Conservation (phyloP, 2,113 vertebrate genomes). For the Noctilio leporinus region DNA sequence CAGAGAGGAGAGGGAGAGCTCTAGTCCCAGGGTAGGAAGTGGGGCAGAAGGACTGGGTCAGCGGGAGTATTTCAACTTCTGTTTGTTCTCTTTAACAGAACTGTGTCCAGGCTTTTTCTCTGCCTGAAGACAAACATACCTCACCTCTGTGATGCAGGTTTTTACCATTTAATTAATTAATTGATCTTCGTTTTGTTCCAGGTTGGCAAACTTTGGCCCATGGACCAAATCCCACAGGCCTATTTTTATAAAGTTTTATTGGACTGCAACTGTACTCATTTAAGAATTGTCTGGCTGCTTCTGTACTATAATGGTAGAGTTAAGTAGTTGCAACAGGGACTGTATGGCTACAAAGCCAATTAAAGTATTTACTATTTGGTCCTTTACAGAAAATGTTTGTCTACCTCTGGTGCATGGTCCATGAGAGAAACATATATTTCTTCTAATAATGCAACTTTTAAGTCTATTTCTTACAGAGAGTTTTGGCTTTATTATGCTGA, state of each 20-base stretch:
- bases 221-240: not conserved
- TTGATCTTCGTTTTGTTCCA: not conserved
- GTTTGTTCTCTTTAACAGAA: not conserved
- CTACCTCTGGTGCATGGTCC: not conserved
- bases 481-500: not conserved
- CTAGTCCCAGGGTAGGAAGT: not conserved
- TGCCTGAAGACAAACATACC: not conserved
- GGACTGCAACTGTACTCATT: not conserved
- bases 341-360: not conserved
- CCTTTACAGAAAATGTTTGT: not conserved
- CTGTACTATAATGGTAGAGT: not conserved
- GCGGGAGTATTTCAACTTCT: not conserved
- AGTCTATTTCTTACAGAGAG: not conserved
- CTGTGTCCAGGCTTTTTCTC: not conserved
- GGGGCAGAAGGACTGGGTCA: not conserved
- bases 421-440: not conserved
- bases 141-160: not conserved
- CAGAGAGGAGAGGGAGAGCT: not conserved
- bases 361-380: not conserved
- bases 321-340: not conserved
- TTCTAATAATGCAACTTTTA: not conserved
- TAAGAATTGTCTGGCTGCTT: not conserved
- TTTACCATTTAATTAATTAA: too few species aligned
- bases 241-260: not conserved
- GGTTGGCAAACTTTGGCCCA: not conserved